Evolutionary conservation across 2,113 vertebrate species (phyloP).

Genomic region (Muntiacus reevesi): DNA sequence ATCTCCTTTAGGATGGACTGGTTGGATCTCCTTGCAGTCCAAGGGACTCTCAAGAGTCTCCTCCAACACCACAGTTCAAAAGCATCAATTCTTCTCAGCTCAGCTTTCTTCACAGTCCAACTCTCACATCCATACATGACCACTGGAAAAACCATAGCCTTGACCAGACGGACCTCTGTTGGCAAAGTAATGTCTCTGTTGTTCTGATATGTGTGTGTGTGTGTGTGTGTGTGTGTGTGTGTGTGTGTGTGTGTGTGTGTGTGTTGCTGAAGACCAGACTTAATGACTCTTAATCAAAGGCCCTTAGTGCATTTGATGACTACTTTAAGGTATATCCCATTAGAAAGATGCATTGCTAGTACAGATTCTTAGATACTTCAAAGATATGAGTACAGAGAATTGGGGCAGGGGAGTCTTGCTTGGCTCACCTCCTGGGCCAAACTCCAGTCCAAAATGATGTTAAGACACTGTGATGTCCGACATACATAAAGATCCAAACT

Average conservation of each 20-base stretch:
- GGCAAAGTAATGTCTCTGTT: neutral
- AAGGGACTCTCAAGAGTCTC: neutral
- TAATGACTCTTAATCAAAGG: neutral
- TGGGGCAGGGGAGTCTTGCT: neutral
- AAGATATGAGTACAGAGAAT: neutral
- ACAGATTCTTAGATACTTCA: neutral
- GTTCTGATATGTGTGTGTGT: neutral
- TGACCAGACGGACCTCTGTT: neutral
- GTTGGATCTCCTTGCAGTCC: neutral
- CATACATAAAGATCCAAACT: neutral
- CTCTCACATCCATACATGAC: neutral
- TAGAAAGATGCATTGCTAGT: neutral
- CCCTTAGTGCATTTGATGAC: neutral
- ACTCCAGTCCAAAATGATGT: neutral
- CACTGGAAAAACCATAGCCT: neutral
- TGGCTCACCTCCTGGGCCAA: neutral
- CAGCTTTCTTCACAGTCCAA: neutral
- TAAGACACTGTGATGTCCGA: neutral
- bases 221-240: neutral
- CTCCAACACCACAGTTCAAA: neutral
- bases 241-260: neutral
- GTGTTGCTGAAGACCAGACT: neutral
- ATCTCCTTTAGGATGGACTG: neutral
- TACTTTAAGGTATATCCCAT: neutral
- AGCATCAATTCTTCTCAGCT: rapidly evolving